Conservation (phyloP, 2,797 vertebrate genomes). For the Mormyrus proboscirostris region DNA sequence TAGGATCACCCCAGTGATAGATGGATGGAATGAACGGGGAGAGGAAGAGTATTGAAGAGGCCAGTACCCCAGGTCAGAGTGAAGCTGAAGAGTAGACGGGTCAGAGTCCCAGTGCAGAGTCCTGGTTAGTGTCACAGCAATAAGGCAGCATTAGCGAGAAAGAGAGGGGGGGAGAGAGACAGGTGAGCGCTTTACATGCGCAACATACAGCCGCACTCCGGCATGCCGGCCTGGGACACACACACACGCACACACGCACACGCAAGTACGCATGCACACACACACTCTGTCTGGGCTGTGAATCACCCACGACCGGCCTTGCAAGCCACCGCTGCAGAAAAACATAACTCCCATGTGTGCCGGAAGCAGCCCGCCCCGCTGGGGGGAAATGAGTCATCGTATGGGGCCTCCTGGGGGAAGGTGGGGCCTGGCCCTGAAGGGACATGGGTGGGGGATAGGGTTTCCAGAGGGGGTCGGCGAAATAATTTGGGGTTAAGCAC, state of each 20-base stretch:
- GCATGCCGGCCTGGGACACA: too few species aligned
- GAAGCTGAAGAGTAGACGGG: constrained; percentile 97
- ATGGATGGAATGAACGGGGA: constrained; percentile 41
- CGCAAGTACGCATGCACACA: background rate
- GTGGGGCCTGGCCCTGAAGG: constrained; percentile 72
- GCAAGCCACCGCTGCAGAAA: constrained; percentile 62
- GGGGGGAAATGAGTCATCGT: constrained; percentile 90
- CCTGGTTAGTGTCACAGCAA: constrained; percentile 92
- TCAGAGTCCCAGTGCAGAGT: constrained; percentile 99
- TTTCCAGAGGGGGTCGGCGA: constrained; percentile 81
- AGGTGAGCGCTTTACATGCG: background rate
- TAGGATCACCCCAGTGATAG: background rate
- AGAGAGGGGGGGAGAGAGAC: constrained; percentile 60
- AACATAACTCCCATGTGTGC: constrained; percentile 76
- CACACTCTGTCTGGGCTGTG: background rate
- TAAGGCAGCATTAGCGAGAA: constrained; percentile 88
- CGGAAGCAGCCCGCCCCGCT: constrained; percentile 79
- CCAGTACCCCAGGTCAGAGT: constrained; percentile 98
- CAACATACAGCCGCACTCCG: background rate
- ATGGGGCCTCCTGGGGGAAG: constrained; percentile 63
- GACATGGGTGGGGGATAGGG: constrained; percentile 70
- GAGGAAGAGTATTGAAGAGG: constrained; percentile 76
- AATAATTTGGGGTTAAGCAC: constrained; percentile 95
- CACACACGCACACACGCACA: background rate
- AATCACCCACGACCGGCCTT: background rate